Conservation (phyloP, 2,797 vertebrate genomes). For the Halcyon badia region DNA sequence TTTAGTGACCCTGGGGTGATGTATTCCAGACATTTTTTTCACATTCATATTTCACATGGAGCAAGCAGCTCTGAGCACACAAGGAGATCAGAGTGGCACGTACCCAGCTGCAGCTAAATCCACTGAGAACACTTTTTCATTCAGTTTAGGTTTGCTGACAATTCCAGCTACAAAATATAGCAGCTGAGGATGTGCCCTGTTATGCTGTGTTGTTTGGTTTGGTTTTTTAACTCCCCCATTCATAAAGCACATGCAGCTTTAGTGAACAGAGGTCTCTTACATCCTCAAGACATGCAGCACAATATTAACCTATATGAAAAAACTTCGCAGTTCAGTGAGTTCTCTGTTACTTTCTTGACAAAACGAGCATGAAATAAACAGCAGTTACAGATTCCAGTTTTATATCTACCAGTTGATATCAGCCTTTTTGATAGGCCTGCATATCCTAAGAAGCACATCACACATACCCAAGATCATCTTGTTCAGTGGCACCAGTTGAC, state of each 20-base stretch:
- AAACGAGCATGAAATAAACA: not conserved
- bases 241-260: not conserved
- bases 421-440: not conserved
- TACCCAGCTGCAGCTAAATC: not conserved
- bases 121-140: not conserved
- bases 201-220: not conserved
- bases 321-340: not conserved
- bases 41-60: not conserved
- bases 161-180: not conserved
- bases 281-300: rapidly evolving
- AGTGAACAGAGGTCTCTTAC: not conserved
- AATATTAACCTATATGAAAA: not conserved
- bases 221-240: not conserved
- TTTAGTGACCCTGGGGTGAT: not conserved
- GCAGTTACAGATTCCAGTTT: not conserved
- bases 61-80: not conserved
- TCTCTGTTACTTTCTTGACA: not conserved
- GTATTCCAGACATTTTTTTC: not conserved
- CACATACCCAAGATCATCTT: rapidly evolving
- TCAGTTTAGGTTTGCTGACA: not conserved
- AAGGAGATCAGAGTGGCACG: not conserved
- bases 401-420: not conserved
- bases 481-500: not conserved
- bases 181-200: not conserved
- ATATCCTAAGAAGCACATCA: not conserved